Evolutionary conservation across 2,888 invertebrate genomes (phyloP).

Genomic region (Adineta ricciae): DNA sequence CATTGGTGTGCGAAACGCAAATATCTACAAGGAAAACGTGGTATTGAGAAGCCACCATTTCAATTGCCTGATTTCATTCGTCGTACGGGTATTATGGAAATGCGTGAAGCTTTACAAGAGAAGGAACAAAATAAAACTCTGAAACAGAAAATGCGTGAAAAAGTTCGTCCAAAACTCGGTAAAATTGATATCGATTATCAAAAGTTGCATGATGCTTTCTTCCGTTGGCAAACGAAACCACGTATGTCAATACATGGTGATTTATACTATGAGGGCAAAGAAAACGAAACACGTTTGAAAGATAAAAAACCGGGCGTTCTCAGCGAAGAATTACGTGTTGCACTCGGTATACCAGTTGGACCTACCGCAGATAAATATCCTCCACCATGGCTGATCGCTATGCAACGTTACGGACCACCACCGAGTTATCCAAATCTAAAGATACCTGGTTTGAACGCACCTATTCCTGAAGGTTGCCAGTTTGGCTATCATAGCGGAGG

Average conservation of each 20-base stretch:
- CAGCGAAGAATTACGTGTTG: constrained; percentile 84
- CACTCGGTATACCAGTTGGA: constrained; percentile 95
- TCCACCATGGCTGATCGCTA: constrained; percentile 89
- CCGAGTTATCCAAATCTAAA: constrained; percentile 96
- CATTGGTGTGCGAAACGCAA: constrained; percentile 98
- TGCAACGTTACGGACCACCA: constrained; percentile 95
- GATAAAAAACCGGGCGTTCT: constrained; percentile 98
- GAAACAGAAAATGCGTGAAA: constrained; percentile 92
- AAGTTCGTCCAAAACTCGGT: constrained; percentile 88
- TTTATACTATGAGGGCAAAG: constrained; percentile 95
- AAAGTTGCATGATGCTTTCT: constrained; percentile 96
- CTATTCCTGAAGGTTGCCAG: constrained; percentile 87
- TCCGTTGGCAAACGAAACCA: constrained; percentile 97
- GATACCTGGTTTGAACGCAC: constrained; percentile 91
- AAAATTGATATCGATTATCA: constrained; percentile 99
- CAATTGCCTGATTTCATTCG: constrained; percentile 96
- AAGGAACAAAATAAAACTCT: constrained; percentile 49
- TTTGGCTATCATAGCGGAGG: constrained; percentile 99
- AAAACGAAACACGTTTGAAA: constrained; percentile 88
- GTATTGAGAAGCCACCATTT: constrained; percentile 96
- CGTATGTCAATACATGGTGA: constrained; percentile 97
- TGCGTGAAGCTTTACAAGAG: constrained; percentile 92
- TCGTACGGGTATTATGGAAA: constrained; percentile 98
- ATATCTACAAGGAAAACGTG: constrained; percentile 80
- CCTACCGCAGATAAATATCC: constrained; percentile 61